Base-by-base conservation (phyloP, 1,140 invertebrate genomes). In the Drosophila virilis region DNA sequence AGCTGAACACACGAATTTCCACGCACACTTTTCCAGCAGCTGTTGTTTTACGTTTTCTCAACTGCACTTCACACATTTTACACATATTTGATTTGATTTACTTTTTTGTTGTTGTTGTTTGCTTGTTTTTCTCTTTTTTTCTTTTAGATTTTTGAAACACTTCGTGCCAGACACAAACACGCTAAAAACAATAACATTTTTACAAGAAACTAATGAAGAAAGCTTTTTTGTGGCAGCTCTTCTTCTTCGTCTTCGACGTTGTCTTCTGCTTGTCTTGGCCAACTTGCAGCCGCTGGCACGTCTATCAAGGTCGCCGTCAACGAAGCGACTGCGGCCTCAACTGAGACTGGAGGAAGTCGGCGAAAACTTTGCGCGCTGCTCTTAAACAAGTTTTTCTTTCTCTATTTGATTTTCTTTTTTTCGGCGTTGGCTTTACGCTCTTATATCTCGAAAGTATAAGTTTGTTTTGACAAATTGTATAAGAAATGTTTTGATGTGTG, bases 271-370 rank as follows among this genome's bases (percentile, higher is more conserved):
- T 6, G 9, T 61, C n/a, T 32, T 35, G 33, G 40, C 22, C 59
- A 58, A 37, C 10, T 58, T 42, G 12, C 17, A 64, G 78, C 81
- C 88, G 90, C 81, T 78, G 73, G 77, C 74, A 88, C 90, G 91
- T 92, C 91, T 91, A 90, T 90, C 91, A 92, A 92, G 91, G 91
- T 92, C 91, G 91, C 91, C 83, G 86, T 90, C 90, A 82, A 55
- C 72, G 79, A 74, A 89, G 86, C 88, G 91, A 92, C 91, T 92
- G 91, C 51, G 76, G 54, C 58, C 51, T 40, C 38, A 37, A 43
- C 48, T 9, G 38, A 12, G 52, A 45, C 76, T 65, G 33, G 51
- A 86, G 61, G 71, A 75, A 80, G 74, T 67, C 38, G 68, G 67
- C 76, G 74, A 74, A 77, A 62, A 75, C 37, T 58, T 43, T 52